Conservation (phyloP, 2,888 invertebrate species). For the Pandemis corylana region DNA sequence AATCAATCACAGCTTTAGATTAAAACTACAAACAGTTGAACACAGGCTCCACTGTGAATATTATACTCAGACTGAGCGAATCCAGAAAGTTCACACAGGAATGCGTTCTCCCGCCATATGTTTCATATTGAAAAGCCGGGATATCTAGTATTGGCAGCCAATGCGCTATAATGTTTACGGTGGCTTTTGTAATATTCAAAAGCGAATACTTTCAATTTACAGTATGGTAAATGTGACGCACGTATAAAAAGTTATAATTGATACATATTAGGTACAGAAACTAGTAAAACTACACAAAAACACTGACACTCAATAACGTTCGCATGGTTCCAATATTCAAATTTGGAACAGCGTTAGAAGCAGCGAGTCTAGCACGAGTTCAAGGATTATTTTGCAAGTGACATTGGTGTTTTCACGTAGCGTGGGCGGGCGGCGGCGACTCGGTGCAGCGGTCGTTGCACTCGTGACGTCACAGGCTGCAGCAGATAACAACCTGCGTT, state of each 20-base stretch:
- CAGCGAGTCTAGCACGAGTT: slow-evolving; percentile 51
- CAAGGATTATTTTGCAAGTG: slow-evolving; percentile 58
- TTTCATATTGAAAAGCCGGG: slow-evolving; percentile 61
- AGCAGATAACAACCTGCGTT: slow-evolving; percentile 53
- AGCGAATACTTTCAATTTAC: background rate
- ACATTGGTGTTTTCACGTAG: slow-evolving; percentile 59
- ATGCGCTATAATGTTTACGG: slow-evolving; percentile 28
- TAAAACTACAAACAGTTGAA: slow-evolving; percentile 13
- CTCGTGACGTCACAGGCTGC: slow-evolving; percentile 66
- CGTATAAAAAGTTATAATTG: background rate
- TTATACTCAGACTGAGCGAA: slow-evolving; percentile 64
- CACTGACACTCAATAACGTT: slow-evolving; percentile 12
- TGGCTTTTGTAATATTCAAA: slow-evolving; percentile 12
- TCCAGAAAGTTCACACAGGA: slow-evolving; percentile 70
- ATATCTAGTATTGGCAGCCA: slow-evolving; percentile 60
- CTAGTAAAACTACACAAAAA: background rate
- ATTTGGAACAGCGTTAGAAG: slow-evolving; percentile 24
- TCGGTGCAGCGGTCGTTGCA: slow-evolving; percentile 68
- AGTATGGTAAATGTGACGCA: background rate
- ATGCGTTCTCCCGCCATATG: slow-evolving; percentile 72
- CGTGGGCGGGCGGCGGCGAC: slow-evolving; percentile 63
- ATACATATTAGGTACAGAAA: background rate
- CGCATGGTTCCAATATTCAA: slow-evolving; percentile 16
- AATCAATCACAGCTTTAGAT: slow-evolving; percentile 22
- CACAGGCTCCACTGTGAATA: slow-evolving; percentile 56